These are phyloP conservation scores for Tetranychus piercei DNA, from an alignment of 2,888 invertebrate genomes.

Conservation along the genomic window DNA sequence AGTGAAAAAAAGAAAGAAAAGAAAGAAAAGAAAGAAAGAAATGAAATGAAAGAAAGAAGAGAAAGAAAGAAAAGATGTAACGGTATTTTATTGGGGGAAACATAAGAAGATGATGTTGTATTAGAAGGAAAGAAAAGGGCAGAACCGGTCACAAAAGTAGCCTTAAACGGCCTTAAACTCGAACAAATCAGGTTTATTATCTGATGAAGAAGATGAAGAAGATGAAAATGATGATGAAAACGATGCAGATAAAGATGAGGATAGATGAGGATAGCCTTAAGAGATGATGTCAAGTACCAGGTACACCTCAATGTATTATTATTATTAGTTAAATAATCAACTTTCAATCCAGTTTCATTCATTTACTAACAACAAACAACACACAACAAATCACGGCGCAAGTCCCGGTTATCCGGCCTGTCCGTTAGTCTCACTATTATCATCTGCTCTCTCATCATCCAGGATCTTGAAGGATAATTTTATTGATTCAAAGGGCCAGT, in stretches of 20 bases:
- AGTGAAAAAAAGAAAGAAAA: too few relatives aligned
- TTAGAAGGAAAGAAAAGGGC: neutral
- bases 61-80: neutral
- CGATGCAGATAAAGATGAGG: too few relatives aligned
- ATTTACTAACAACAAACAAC: neutral
- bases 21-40: neutral
- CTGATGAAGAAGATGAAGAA: neutral
- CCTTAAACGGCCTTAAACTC: neutral
- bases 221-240: too few relatives aligned
- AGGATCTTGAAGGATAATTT: too few relatives aligned
- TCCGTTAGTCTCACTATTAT: neutral
- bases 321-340: neutral
- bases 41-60: too few relatives aligned
- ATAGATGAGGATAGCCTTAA: neutral
- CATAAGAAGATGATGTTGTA: neutral
- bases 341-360: neutral
- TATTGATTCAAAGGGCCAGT: too few relatives aligned
- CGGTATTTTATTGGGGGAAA: neutral
- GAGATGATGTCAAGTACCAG: neutral
- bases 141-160: neutral
- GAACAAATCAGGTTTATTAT: slow-evolving; percentile 1
- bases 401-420: neutral
- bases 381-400: neutral
- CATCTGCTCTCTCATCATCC: neutral
- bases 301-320: slow-evolving; percentile 1